These are phyloP conservation scores for Amitus sp. DNA, from an alignment of 2,888 invertebrate species.

Conservation along the genomic window DNA sequence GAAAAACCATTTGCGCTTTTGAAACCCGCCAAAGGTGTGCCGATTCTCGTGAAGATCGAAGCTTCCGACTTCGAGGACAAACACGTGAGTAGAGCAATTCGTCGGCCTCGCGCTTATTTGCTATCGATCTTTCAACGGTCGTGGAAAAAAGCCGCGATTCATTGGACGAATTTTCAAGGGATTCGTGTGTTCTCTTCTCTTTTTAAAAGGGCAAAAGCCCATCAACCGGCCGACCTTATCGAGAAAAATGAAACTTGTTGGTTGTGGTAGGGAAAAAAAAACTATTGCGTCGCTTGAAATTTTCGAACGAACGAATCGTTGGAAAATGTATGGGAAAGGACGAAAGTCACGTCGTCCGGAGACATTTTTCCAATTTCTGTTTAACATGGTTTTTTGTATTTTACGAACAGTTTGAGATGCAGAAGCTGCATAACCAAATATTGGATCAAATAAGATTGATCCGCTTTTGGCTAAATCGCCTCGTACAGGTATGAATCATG, in stretches of 20 bases:
- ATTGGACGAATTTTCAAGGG: background rate
- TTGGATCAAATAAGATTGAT: background rate
- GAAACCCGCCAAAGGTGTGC: slow-evolving; percentile 74
- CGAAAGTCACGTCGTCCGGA: too few species aligned
- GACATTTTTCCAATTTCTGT: too few species aligned
- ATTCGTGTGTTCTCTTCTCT: background rate
- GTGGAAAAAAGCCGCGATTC: background rate
- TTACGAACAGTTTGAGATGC: background rate
- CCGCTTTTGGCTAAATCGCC: background rate
- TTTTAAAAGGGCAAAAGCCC: too few species aligned
- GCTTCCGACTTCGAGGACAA: slow-evolving; percentile 53
- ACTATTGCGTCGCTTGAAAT: too few species aligned
- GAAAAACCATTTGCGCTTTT: slow-evolving; percentile 79
- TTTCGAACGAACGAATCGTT: background rate
- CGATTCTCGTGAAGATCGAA: slow-evolving; percentile 75
- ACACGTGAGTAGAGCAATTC: slow-evolving; percentile 56
- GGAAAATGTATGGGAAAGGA: background rate
- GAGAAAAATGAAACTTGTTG: too few species aligned
- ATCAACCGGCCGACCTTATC: too few species aligned
- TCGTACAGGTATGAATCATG: background rate
- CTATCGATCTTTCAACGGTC: background rate
- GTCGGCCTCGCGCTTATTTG: background rate
- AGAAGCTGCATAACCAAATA: background rate
- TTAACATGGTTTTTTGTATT: background rate
- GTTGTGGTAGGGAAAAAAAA: too few species aligned